Percentiles rank a stretch among this genome's conserved stretches.
phyloP scores from a whole-genome alignment of 2,113 vertebrate genomes.

The Pavo muticus region DNA sequence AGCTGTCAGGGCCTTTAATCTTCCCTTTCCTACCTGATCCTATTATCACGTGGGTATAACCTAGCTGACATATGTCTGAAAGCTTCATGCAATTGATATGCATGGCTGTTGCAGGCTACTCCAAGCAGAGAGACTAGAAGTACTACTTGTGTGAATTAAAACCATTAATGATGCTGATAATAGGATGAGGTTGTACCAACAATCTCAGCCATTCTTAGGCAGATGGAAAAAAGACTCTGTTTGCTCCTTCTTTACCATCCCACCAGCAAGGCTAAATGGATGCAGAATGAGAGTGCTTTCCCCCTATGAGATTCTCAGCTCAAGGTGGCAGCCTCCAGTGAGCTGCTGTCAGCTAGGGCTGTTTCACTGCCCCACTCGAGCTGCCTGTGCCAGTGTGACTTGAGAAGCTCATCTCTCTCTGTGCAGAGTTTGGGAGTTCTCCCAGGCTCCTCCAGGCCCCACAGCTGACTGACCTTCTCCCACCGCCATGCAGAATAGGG shows the following conservation, averaged over 20 bases:
- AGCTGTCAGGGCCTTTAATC: background rate
- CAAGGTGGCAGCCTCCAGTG: background rate
- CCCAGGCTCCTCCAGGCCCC: background rate
- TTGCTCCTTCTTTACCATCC: background rate
- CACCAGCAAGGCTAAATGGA: background rate
- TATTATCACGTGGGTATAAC: background rate
- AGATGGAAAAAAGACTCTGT: background rate
- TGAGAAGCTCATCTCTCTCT: background rate
- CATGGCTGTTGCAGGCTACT: background rate
- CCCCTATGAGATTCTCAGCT: background rate
- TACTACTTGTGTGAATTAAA: background rate
- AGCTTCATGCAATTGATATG: background rate
- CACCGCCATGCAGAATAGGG: background rate
- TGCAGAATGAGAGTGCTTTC: background rate
- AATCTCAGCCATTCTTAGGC: background rate
- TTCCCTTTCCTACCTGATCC: background rate
- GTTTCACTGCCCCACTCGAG: background rate
- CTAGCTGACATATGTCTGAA: background rate
- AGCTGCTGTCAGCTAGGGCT: background rate
- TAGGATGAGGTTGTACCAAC: background rate
- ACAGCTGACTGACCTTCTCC: background rate
- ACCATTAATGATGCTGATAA: background rate
- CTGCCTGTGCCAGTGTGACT: background rate
- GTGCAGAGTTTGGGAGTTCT: background rate
- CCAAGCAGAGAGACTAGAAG: background rate